phyloP scores from a whole-genome alignment of 2,888 invertebrate genomes.

The Morpho deidamia region DNA sequence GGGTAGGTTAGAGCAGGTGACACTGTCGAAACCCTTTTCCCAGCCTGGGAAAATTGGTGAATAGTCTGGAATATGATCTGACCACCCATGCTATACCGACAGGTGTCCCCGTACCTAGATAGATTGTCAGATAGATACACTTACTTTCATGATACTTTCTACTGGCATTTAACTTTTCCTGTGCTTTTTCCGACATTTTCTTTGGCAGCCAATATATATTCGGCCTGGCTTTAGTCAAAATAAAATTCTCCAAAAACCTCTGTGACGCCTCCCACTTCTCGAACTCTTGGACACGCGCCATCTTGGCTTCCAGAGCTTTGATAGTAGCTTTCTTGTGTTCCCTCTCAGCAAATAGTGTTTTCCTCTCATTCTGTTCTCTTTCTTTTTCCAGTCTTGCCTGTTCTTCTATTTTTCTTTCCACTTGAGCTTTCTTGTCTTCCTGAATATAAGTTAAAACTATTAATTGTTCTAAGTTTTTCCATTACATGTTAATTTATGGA shows the following conservation, averaged over 20 bases:
- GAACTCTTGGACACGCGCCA: conserved; percentile 92
- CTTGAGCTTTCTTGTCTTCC: conserved; percentile 81
- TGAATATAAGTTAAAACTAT: conserved; percentile 27
- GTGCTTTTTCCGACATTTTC: conserved; percentile 83
- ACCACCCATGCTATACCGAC: too few relatives aligned
- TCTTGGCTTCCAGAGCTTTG: conserved; percentile 92
- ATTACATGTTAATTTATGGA: too few relatives aligned
- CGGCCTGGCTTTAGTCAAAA: conserved; percentile 92
- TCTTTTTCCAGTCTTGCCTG: conserved; percentile 93
- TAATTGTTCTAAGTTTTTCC: background rate
- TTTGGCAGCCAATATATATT: conserved; percentile 93
- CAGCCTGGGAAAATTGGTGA: too few relatives aligned
- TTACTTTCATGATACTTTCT: conserved; percentile 81
- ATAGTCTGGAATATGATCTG: too few relatives aligned
- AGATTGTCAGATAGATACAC: too few relatives aligned
- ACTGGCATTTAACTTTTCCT: conserved; percentile 81
- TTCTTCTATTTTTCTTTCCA: conserved; percentile 96
- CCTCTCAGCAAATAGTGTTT: conserved; percentile 90
- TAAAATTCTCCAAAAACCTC: conserved; percentile 87
- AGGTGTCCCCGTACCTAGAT: too few relatives aligned
- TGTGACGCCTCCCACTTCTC: conserved; percentile 90
- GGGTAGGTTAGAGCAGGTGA: too few relatives aligned
- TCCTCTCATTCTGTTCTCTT: conserved; percentile 87
- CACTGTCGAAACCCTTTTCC: too few relatives aligned
- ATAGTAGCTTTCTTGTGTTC: conserved; percentile 94